A percentile compares a stretch with the other conserved stretches of the same genome.
phyloP scores from a whole-genome alignment of 2,113 vertebrate genomes.

The Orthochromis malagaraziensis region DNA sequence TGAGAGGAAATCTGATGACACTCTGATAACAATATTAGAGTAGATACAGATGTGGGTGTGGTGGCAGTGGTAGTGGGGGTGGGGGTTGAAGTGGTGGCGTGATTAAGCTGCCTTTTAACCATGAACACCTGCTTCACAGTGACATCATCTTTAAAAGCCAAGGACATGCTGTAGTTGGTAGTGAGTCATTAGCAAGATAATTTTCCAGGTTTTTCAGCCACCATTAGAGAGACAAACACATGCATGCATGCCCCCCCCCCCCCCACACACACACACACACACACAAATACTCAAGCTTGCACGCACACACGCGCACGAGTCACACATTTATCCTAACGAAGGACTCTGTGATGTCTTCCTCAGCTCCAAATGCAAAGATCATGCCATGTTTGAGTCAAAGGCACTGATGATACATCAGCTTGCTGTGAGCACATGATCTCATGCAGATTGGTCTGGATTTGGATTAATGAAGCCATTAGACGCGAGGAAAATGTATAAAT shows the following conservation, averaged over 20 bases:
- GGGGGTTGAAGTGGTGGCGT: not conserved
- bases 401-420: not conserved
- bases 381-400: not conserved
- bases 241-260: not conserved
- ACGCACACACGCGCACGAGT: not conserved
- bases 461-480: not conserved
- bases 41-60: not conserved
- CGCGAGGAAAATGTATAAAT: not conserved
- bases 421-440: not conserved
- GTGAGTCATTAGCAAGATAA: constrained; percentile 38
- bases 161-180: not conserved
- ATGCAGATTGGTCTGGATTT: not conserved
- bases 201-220: constrained; percentile 19
- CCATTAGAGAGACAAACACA: not conserved
- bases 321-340: constrained; percentile 37
- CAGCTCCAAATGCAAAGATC: not conserved
- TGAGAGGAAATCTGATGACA: not conserved
- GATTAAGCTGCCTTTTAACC: constrained; percentile 2
- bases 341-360: constrained; percentile 1
- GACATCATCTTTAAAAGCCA: constrained; percentile 37
- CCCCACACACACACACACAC: not conserved
- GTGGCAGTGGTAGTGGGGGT: no score
- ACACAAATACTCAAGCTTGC: not conserved
- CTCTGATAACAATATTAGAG: not conserved
- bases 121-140: constrained; percentile 19